Percentiles rank a stretch among this genome's conserved stretches.
phyloP scores from a whole-genome alignment of 2,113 vertebrate genomes.

The Mesitornis unicolor region DNA sequence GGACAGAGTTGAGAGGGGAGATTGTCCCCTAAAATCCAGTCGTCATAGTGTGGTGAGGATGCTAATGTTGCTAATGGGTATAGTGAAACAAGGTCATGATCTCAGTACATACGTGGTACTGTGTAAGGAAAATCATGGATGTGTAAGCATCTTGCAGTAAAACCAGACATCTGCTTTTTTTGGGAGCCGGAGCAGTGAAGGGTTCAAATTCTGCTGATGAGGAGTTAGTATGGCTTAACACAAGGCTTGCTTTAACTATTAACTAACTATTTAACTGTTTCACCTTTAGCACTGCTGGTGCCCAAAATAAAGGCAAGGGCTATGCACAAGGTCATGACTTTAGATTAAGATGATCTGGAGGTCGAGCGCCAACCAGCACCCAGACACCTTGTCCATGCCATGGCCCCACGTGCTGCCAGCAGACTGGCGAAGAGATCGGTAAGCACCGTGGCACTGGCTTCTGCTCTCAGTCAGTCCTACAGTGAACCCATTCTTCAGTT shows the following conservation, averaged over 20 bases:
- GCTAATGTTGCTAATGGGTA: not conserved
- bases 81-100: not conserved
- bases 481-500: not conserved
- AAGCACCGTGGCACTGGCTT: not conserved
- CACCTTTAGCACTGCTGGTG: not conserved
- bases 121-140: not conserved
- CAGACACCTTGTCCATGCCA: not conserved
- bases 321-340: not conserved
- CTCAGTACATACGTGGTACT: not conserved
- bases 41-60: too few species aligned
- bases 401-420: not conserved
- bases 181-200: not conserved
- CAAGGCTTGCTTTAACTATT: not conserved
- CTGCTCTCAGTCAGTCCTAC: not conserved
- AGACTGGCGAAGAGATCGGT: not conserved
- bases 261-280: not conserved
- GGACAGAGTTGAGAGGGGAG: not conserved
- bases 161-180: not conserved
- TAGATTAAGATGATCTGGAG: not conserved
- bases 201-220: not conserved
- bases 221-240: not conserved
- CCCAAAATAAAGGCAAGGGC: not conserved
- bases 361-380: not conserved
- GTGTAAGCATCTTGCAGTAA: not conserved
- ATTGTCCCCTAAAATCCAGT: not conserved